Conservation (phyloP, 2,113 vertebrate genomes). For the Murina feae region DNA sequence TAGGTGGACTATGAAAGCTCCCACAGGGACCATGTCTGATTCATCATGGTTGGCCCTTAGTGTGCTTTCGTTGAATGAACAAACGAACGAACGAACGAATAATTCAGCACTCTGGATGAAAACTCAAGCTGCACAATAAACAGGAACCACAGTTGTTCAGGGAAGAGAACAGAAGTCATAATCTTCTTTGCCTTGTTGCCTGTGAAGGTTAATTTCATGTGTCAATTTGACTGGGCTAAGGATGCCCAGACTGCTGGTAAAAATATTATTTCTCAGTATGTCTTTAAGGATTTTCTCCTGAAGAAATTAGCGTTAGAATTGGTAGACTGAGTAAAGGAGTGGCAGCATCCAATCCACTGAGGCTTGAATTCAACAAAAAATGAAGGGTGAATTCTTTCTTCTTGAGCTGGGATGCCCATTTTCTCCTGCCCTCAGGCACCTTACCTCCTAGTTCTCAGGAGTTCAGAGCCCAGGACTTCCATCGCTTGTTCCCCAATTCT, state of each 20-base stretch:
- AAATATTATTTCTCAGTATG: not conserved
- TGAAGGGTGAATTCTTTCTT: not conserved
- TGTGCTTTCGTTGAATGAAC: not conserved
- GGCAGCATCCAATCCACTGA: not conserved
- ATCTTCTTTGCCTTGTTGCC: not conserved
- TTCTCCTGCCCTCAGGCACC: not conserved
- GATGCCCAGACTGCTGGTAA: not conserved
- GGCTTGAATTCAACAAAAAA: not conserved
- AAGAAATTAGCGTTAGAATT: not conserved
- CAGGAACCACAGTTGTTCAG: not conserved
- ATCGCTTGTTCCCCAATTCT: not conserved
- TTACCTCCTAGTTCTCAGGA: not conserved
- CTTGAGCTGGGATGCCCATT: not conserved
- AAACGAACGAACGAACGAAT: not conserved
- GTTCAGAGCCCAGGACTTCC: not conserved
- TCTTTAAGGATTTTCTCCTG: not conserved
- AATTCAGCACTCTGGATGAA: not conserved
- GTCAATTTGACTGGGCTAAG: not conserved
- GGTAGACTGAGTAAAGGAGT: not conserved
- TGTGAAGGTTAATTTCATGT: not conserved
- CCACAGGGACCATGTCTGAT: not conserved
- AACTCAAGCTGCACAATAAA: not conserved
- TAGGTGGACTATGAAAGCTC: not conserved
- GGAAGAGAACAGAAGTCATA: not conserved
- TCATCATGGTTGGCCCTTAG: not conserved